A percentile compares a stretch with the other conserved stretches of the same genome.
Conservation (phyloP, 2,888 invertebrate species). For the Trisateles emortualis region DNA sequence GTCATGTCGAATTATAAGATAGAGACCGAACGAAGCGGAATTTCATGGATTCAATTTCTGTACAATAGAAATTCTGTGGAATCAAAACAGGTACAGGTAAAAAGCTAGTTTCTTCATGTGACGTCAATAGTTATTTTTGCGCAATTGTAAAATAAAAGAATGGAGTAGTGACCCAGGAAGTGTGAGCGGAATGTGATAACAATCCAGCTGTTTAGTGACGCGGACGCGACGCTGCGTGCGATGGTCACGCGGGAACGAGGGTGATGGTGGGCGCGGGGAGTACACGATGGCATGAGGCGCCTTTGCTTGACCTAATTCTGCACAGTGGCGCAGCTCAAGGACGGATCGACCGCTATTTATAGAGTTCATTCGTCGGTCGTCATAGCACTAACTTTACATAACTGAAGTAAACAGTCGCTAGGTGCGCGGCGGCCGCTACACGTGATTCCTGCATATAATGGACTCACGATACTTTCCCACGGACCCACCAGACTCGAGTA, state of each 20-base stretch:
- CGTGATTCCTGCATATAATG: slow-evolving; percentile 63
- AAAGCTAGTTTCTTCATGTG: slow-evolving; percentile 6
- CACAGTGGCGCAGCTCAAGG: slow-evolving; percentile 82
- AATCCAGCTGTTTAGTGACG: slow-evolving; percentile 51
- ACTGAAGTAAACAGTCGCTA: slow-evolving; percentile 72
- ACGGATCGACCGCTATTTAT: slow-evolving; percentile 85
- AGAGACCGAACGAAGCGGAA: slow-evolving; percentile 5
- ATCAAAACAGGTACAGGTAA: slow-evolving; percentile 6
- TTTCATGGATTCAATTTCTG: background rate
- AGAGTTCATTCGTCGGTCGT: slow-evolving; percentile 81
- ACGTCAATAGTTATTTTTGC: slow-evolving; percentile 28
- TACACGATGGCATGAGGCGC: slow-evolving; percentile 67
- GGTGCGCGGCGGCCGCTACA: slow-evolving; percentile 61
- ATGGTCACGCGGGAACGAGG: slow-evolving; percentile 48
- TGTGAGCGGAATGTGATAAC: slow-evolving; percentile 51
- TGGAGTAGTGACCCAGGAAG: slow-evolving; percentile 49
- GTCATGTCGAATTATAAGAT: slow-evolving; percentile 20
- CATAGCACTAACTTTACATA: slow-evolving; percentile 82
- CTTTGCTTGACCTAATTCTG: slow-evolving; percentile 82
- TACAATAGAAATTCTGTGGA: background rate
- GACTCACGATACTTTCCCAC: slow-evolving; percentile 69
- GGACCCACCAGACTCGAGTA: slow-evolving; percentile 58
- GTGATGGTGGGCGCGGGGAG: slow-evolving; percentile 59
- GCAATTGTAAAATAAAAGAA: slow-evolving; percentile 40
- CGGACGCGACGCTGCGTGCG: slow-evolving; percentile 33